Evolutionary conservation across 1,140 invertebrate genomes (phyloP).

Genomic region (Drosophila navojoa): DNA sequence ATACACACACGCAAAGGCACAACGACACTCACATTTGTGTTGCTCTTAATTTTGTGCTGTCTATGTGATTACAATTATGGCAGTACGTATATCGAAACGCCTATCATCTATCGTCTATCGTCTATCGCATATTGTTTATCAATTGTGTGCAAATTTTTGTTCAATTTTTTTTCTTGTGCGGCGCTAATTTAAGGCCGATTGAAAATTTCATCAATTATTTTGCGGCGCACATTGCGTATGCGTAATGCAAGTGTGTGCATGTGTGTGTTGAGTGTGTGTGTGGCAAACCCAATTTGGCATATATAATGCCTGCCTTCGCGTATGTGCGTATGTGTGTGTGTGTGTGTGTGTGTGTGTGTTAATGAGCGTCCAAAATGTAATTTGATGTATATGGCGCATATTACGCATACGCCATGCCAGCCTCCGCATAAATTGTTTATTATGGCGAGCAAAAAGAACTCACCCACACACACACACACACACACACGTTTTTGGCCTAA

Average conservation of each 20-base stretch:
- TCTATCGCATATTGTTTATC: background rate
- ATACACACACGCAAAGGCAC: conserved; percentile 59
- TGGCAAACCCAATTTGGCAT: conserved; percentile 26
- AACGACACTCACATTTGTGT: conserved; percentile 65
- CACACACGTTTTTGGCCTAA: background rate
- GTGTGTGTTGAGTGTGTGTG: conserved; percentile 10
- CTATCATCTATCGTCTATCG: conserved; percentile 22
- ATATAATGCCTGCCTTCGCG: background rate
- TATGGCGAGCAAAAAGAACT: background rate
- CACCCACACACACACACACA: too few relatives aligned
- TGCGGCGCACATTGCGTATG: conserved; percentile 40
- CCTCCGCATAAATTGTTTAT: background rate
- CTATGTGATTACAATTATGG: conserved; percentile 79
- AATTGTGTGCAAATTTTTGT: conserved; percentile 11
- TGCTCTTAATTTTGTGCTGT: conserved; percentile 74
- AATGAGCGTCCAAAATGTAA: conserved; percentile 38
- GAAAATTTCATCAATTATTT: conserved; percentile 13
- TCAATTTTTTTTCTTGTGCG: conserved; percentile 17
- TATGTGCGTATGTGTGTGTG: conserved; percentile 3
- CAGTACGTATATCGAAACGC: conserved; percentile 56
- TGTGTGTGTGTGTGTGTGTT: conserved; percentile 14
- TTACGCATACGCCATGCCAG: conserved; percentile 38
- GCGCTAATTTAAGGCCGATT: conserved; percentile 26
- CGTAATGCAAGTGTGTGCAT: conserved; percentile 30
- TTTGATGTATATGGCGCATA: conserved; percentile 29